These are phyloP conservation scores for Hippocampus abdominalis DNA, from an alignment of 2,113 vertebrate genomes.

Conservation along the genomic window DNA sequence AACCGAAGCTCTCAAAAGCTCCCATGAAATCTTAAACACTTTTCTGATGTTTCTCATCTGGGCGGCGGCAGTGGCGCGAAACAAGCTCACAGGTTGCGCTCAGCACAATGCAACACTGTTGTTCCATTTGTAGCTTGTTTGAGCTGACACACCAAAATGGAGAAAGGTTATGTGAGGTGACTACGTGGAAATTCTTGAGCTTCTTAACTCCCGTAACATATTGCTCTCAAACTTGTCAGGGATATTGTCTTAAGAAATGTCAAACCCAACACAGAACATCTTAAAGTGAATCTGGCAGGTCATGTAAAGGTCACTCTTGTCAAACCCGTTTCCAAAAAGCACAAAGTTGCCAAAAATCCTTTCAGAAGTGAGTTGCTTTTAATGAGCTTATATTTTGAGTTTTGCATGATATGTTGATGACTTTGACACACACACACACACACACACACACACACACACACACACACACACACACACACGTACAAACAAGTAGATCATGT, in stretches of 20 bases:
- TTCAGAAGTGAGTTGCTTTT: conserved; percentile 24
- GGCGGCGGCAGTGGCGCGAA: not conserved
- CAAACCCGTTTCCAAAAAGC: conserved; percentile 18
- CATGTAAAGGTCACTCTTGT: conserved; percentile 22
- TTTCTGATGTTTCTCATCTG: conserved; percentile 9
- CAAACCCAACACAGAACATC: not conserved
- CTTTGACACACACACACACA: conserved; percentile 21
- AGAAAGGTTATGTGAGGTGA: conserved; percentile 7
- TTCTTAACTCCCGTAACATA: not conserved
- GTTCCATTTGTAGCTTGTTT: conserved; percentile 20
- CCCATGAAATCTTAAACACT: conserved; percentile 70
- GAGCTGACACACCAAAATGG: conserved; percentile 4
- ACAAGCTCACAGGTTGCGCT: conserved; percentile 22
- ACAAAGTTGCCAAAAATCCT: conserved; percentile 27
- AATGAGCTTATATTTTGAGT: conserved; percentile 35
- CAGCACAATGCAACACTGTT: conserved; percentile 3
- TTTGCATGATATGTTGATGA: conserved; percentile 18
- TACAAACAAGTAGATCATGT: too few relatives aligned
- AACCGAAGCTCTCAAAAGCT: conserved; percentile 57
- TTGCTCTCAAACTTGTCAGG: not conserved
- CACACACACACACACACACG: not conserved
- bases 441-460: conserved; percentile 1
- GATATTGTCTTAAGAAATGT: not conserved
- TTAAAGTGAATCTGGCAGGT: conserved; percentile 5
- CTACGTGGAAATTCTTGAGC: conserved; percentile 5